Percentiles rank a stretch among this genome's conserved stretches.
phyloP scores from a whole-genome alignment of 2,888 invertebrate species.

The Cyrtodaria siliqua region DNA sequence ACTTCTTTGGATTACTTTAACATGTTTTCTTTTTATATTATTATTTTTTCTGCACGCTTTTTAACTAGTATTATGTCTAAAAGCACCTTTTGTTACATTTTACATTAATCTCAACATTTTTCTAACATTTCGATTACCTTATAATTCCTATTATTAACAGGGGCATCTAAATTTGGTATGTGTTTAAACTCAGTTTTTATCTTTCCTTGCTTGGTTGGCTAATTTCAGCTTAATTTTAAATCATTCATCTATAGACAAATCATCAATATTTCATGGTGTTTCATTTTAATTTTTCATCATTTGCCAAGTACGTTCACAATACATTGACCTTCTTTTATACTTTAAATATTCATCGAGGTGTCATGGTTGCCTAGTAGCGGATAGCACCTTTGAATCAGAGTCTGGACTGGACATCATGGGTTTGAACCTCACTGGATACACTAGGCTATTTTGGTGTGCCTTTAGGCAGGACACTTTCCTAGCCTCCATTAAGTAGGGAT shows the following conservation, averaged over 20 bases:
- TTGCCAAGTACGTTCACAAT: background rate
- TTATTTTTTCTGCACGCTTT: background rate
- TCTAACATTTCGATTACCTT: conserved; percentile 8
- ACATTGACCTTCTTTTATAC: no score
- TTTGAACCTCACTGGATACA: no score
- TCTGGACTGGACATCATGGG: no score
- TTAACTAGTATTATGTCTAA: background rate
- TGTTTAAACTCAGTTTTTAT: conserved; percentile 35
- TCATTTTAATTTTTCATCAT: conserved; percentile 3
- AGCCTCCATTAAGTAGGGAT: no score
- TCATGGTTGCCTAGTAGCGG: no score
- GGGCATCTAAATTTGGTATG: conserved; percentile 65
- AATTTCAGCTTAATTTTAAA: conserved; percentile 11
- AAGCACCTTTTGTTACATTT: background rate
- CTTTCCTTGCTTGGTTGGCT: conserved; percentile 67
- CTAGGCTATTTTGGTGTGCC: no score
- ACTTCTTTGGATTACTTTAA: no score
- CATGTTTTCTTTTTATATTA: no score
- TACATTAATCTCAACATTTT: background rate
- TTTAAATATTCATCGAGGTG: no score
- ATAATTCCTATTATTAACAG: conserved; percentile 51
- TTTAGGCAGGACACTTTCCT: no score
- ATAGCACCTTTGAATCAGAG: no score
- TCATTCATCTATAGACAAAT: conserved; percentile 1
- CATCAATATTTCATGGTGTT: no score